Base-by-base conservation (phyloP, 2,888 invertebrate genomes). In the Lithophane ornitopus region DNA sequence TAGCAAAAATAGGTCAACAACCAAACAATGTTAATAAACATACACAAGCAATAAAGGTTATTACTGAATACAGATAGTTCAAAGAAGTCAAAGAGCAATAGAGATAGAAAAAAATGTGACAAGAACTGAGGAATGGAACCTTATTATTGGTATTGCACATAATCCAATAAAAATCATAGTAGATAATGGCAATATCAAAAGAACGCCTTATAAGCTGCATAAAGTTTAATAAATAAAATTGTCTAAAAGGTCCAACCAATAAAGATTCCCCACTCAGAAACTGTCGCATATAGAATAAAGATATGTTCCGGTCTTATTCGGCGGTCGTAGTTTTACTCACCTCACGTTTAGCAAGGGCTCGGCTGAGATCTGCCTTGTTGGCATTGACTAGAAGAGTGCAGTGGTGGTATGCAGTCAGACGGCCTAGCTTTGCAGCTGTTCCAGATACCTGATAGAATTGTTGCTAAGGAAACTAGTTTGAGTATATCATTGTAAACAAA, bases 341-440 rank as follows among this genome's bases (percentile, higher is more conserved):
- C 97, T 98, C 97, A 92, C 97, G 97, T 93, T 97, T 98, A 78
- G 97, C 97, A 79, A 99, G 97, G 76, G 98, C 97, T 88, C 97
- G 97, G 88, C 97, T 97, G 92, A 99, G 97, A 92, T 97, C 97
- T 84, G 97, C 94, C 95, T 98, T 98, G 92, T 99, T 98, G 82
- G 98, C 98, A 91, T 98, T 97, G 81, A 99, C 98, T 92, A 99
- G 97, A 86, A 99, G 97, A 7, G 99, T 99, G 95, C 99, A 99
- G 94, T 99, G 99, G 93, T 99, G 99, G 96, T 99, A 99, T n/a
- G 99, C 98, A 91, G 98, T 98, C 16, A 98, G 97, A 85, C 98
- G 97, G 78, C 99, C 99, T 77, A 99, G 96, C 96, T 99, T 99
- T 1, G 99, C 98, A 68, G 99, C 99, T 69, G 99, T 99, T 87